phyloP scores from a whole-genome alignment of 1,140 invertebrate species.

The Solenopsis invicta region DNA sequence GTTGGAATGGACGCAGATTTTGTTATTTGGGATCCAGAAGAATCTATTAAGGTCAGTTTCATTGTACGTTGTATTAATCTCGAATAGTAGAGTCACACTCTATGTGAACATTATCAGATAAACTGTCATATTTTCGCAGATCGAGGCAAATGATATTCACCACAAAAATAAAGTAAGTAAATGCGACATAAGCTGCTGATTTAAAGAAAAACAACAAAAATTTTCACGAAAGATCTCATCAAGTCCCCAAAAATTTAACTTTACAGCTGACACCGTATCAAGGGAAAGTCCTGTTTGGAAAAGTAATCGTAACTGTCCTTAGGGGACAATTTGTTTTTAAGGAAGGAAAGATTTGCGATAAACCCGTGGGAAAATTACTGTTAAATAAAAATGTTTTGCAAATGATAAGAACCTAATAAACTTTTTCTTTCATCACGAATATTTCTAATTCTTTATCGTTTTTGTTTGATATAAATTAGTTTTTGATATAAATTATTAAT shows the following conservation, averaged over 20 bases:
- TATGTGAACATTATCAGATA: background rate
- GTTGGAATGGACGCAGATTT: slow-evolving; percentile 91
- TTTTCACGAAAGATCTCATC: background rate
- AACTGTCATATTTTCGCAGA: background rate
- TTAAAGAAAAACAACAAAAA: background rate
- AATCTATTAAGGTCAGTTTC: slow-evolving; percentile 86
- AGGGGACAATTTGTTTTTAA: background rate
- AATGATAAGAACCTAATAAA: background rate
- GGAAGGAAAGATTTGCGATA: slow-evolving; percentile 3
- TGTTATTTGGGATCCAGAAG: slow-evolving; percentile 90
- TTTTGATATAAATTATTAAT: no score
- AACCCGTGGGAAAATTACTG: background rate
- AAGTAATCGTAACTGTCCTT: slow-evolving; percentile 4
- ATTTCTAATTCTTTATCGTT: no score
- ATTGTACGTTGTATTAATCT: background rate
- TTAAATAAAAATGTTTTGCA: slow-evolving; percentile 16
- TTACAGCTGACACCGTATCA: slow-evolving; percentile 43
- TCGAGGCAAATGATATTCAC: background rate
- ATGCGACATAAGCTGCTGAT: background rate
- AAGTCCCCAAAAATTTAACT: background rate
- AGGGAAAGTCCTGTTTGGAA: slow-evolving; percentile 25
- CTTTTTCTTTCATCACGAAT: no score
- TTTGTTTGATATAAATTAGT: no score
- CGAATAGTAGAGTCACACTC: background rate
- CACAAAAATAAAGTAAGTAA: slow-evolving; percentile 35